Percentiles rank a stretch among this genome's conserved stretches.
phyloP scores from a whole-genome alignment of 2,888 invertebrate genomes.

The Tetragonisca angustula region DNA sequence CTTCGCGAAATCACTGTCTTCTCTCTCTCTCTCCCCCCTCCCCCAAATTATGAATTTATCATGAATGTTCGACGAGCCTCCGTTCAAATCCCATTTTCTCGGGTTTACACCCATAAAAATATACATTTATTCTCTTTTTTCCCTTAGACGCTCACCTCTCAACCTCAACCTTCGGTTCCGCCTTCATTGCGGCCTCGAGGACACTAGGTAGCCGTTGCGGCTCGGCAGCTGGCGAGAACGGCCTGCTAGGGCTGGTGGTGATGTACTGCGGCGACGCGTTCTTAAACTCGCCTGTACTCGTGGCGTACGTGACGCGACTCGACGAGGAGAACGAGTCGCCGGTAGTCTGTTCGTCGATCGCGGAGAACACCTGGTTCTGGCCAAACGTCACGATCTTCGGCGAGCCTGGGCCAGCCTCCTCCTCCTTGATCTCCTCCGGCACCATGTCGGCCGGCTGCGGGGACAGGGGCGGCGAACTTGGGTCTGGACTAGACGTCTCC shows the following conservation, averaged over 20 bases:
- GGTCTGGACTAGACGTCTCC: constrained; percentile 86
- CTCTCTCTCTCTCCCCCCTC: too few species aligned
- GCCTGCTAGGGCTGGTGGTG: constrained; percentile 77
- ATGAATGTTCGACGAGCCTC: too few species aligned
- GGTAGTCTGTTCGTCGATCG: constrained; percentile 74
- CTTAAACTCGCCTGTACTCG: constrained; percentile 74
- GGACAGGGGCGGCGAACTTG: constrained; percentile 79
- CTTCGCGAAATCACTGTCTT: too few species aligned
- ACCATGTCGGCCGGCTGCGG: constrained; percentile 78
- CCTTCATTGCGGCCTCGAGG: constrained; percentile 94
- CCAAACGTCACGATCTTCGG: constrained; percentile 79
- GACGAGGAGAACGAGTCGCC: constrained; percentile 76
- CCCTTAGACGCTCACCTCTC: constrained; percentile 80
- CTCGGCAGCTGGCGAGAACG: constrained; percentile 81
- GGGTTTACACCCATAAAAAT: too few species aligned
- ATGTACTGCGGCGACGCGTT: constrained; percentile 75
- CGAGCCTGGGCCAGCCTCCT: constrained; percentile 73
- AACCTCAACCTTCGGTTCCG: constrained; percentile 93
- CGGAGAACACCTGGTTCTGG: constrained; percentile 74
- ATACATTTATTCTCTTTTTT: too few species aligned
- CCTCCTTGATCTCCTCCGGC: constrained; percentile 77
- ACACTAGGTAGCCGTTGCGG: constrained; percentile 88
- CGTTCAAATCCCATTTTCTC: too few species aligned
- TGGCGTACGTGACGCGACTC: constrained; percentile 73
- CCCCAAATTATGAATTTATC: too few species aligned